These are phyloP conservation scores for Chrysomallon squamiferum DNA, from an alignment of 1,140 invertebrate species.

Conservation along the genomic window DNA sequence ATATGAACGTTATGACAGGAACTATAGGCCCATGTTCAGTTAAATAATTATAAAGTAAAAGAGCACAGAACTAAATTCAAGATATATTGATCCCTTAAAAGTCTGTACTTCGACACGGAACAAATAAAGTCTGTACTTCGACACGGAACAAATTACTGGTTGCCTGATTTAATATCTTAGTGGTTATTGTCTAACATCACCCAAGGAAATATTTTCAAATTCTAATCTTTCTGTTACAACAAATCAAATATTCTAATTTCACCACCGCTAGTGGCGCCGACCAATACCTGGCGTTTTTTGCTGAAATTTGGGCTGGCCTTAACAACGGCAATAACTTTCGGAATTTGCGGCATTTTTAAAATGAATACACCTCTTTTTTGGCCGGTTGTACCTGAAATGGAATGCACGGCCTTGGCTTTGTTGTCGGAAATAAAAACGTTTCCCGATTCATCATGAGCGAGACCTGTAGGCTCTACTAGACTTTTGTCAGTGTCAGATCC, in stretches of 20 bases:
- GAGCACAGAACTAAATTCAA: no score
- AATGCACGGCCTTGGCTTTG: neutral
- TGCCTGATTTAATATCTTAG: no score
- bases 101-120: no score
- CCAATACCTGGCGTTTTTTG: neutral
- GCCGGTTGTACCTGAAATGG: neutral
- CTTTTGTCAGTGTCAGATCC: neutral
- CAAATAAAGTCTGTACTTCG: no score
- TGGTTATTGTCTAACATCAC: no score
- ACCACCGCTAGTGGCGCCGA: neutral
- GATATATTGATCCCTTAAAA: no score
- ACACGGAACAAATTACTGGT: no score
- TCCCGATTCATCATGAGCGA: neutral
- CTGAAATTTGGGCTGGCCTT: neutral
- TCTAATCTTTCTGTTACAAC: no score
- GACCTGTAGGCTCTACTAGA: neutral
- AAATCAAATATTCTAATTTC: neutral
- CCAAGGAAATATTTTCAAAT: no score
- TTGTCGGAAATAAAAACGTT: neutral
- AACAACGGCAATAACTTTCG: neutral
- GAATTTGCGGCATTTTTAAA: neutral
- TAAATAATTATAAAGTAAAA: no score
- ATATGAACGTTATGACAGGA: no score
- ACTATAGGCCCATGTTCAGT: no score
- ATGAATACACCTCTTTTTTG: neutral